Percentiles rank a stretch among this genome's conserved stretches.
Conservation (phyloP, 2,888 invertebrate species). For the Ichneumoninae sp. region DNA sequence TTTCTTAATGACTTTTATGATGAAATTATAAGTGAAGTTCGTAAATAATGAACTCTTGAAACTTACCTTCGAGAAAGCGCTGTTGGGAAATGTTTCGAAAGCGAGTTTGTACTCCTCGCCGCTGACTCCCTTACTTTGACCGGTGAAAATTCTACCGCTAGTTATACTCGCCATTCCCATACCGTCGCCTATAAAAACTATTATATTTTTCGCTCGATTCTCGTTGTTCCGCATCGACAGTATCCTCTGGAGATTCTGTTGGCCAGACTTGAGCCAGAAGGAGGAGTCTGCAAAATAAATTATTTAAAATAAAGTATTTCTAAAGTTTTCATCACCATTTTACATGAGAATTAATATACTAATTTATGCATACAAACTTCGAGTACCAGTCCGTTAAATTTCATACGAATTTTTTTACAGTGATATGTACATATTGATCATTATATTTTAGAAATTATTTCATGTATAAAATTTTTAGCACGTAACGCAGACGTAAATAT, state of each 20-base stretch:
- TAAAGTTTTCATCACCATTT: too few relatives aligned
- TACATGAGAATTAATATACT: too few relatives aligned
- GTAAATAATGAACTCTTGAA: conserved; percentile 6
- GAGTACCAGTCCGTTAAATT: too few relatives aligned
- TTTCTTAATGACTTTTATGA: not conserved
- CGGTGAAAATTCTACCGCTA: conserved; percentile 87
- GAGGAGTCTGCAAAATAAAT: conserved; percentile 76
- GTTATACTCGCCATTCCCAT: conserved; percentile 89
- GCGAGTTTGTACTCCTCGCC: conserved; percentile 87
- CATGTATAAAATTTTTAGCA: not conserved
- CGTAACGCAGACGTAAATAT: not conserved
- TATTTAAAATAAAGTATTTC: too few relatives aligned
- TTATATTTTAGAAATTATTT: not conserved
- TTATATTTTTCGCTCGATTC: conserved; percentile 87
- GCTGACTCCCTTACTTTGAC: conserved; percentile 84
- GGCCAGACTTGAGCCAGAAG: conserved; percentile 81
- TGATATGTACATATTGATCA: too few relatives aligned
- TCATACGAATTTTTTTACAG: too few relatives aligned
- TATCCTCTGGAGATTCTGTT: conserved; percentile 79
- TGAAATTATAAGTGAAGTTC: not conserved
- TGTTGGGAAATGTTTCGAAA: conserved; percentile 87
- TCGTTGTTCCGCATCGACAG: conserved; percentile 78
- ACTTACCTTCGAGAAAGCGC: conserved; percentile 87
- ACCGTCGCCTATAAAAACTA: conserved; percentile 89
- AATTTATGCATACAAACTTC: too few relatives aligned